Evolutionary conservation across 2,113 vertebrate genomes (phyloP).

Genomic region (Chauna torquata): DNA sequence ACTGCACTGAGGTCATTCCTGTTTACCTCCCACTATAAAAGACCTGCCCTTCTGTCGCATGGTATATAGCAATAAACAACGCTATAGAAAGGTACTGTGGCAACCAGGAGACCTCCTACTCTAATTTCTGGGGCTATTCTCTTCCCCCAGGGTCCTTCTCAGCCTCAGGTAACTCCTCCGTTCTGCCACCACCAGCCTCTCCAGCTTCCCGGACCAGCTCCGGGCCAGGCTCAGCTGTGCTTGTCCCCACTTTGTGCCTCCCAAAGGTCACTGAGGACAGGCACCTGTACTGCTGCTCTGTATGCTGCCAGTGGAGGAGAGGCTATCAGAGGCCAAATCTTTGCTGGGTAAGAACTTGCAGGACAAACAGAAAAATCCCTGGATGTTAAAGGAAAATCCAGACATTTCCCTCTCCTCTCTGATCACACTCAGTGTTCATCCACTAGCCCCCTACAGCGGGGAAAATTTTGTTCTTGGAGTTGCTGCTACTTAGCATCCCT

Average conservation of each 20-base stretch:
- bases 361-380: neutral
- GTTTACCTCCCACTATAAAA: neutral
- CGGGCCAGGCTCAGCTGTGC: neutral
- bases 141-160: neutral
- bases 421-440: neutral
- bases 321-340: accelerated
- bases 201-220: neutral
- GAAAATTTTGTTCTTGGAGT: neutral
- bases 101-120: neutral
- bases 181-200: neutral
- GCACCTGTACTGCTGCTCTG: neutral
- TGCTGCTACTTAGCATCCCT: neutral
- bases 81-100: neutral
- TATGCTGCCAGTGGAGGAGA: accelerated
- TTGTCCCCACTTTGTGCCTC: neutral
- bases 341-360: neutral
- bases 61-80: neutral
- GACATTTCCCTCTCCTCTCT: neutral
- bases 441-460: neutral
- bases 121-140: neutral
- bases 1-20: neutral
- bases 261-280: neutral
- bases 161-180: neutral
- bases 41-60: neutral
- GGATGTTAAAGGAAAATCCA: neutral